Percentiles rank a stretch among this genome's conserved stretches.
Evolutionary conservation across 2,797 vertebrate species (phyloP).

Genomic region (Clarias pachynema): DNA sequence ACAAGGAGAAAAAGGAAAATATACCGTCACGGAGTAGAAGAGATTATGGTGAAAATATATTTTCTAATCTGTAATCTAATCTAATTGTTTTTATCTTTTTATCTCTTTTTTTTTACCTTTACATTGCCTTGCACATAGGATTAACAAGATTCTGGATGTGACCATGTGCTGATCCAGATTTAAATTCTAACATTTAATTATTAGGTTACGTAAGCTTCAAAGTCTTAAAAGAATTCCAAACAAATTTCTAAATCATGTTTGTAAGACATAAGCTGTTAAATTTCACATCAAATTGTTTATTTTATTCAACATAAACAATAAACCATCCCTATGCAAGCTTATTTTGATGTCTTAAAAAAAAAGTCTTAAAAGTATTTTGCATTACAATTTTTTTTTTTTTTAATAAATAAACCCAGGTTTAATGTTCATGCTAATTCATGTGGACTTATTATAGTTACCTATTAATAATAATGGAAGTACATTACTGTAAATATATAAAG

Average conservation of each 20-base stretch:
- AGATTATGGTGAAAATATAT: not conserved
- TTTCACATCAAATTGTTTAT: not conserved
- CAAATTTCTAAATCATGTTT: not conserved
- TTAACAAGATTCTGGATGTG: not conserved
- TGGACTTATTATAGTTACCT: not conserved
- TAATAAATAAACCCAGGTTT: not conserved
- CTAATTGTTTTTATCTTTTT: too few relatives aligned
- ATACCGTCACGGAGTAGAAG: not conserved
- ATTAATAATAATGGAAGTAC: not conserved
- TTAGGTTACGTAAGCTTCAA: not conserved
- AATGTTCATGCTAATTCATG: not conserved
- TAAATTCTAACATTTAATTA: not conserved
- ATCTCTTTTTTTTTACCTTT: not conserved
- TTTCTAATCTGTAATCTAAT: not conserved
- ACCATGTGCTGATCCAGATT: not conserved
- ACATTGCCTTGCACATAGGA: not conserved
- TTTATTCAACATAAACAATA: not conserved
- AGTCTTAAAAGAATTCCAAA: not conserved
- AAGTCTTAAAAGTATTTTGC: too few relatives aligned
- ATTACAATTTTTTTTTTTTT: not conserved
- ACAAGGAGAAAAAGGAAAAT: constrained; percentile 13
- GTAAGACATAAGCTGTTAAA: not conserved
- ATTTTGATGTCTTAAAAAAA: not conserved
- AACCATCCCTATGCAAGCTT: not conserved
- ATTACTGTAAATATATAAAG: not conserved